phyloP scores from a whole-genome alignment of 2,797 vertebrate species.

The Centroberyx gerrardi region DNA sequence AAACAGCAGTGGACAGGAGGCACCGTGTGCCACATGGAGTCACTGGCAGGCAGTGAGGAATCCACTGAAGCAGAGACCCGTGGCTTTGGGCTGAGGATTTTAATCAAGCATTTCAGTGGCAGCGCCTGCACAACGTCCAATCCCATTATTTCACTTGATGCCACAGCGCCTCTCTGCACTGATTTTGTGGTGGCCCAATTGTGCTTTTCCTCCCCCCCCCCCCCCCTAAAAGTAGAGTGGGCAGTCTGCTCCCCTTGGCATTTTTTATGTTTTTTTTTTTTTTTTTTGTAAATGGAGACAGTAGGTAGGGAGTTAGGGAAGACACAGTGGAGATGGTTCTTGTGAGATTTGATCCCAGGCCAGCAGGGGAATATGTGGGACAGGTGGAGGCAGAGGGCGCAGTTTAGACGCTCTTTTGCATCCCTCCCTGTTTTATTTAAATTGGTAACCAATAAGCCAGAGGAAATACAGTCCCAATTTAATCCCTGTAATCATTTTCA shows the following conservation, averaged over 20 bases:
- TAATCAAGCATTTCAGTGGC: slow-evolving; percentile 9
- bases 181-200: background rate
- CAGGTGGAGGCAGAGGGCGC: background rate
- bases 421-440: background rate
- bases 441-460: slow-evolving; percentile 34
- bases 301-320: background rate
- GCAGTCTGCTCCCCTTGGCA: background rate
- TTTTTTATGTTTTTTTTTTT: too few species aligned
- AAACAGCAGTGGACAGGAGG: slow-evolving; percentile 8
- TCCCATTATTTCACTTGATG: background rate
- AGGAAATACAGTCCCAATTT: slow-evolving; percentile 29
- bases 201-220: background rate
- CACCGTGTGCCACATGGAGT: background rate
- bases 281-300: too few species aligned
- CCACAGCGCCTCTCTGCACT: background rate
- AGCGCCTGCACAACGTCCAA: background rate
- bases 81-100: background rate
- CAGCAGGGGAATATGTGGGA: background rate
- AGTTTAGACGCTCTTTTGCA: too few species aligned
- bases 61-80: background rate
- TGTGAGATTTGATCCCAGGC: background rate
- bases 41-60: background rate
- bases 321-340: background rate
- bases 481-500: slow-evolving; percentile 56
- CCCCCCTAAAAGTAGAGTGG: background rate